Conservation (phyloP, 1,140 invertebrate genomes). For the Trachymyrmex septentrionalis region DNA sequence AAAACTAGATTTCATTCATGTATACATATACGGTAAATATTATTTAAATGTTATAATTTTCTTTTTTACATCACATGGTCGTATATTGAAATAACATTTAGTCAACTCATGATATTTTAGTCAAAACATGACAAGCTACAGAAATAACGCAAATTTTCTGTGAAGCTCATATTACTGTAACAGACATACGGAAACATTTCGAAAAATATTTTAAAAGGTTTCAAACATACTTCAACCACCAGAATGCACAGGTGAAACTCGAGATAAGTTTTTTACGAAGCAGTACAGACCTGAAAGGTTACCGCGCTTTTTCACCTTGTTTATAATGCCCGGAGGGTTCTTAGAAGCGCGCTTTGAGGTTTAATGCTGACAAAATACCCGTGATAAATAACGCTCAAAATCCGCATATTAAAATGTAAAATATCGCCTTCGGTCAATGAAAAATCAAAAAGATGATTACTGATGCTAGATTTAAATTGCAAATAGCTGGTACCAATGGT, state of each 20-base stretch:
- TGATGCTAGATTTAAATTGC: constrained; percentile 66
- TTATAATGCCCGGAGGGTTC: constrained; percentile 1
- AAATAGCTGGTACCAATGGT: constrained; percentile 28
- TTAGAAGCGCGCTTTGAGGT: constrained; percentile 23
- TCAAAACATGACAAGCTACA: neutral
- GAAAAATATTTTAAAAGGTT: constrained; percentile 41
- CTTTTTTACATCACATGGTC: neutral
- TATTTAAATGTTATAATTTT: neutral
- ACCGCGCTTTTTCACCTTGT: constrained; percentile 30
- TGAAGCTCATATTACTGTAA: neutral
- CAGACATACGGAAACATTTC: neutral
- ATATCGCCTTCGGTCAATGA: constrained; percentile 9
- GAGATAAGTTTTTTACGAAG: neutral
- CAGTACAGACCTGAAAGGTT: constrained; percentile 5
- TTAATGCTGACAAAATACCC: constrained; percentile 62
- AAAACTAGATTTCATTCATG: neutral
- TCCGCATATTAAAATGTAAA: constrained; percentile 30
- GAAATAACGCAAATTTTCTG: neutral
- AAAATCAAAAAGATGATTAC: constrained; percentile 60
- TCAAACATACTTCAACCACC: neutral
- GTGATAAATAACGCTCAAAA: constrained; percentile 37
- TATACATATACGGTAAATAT: neutral
- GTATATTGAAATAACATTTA: constrained; percentile 14
- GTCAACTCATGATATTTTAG: neutral
- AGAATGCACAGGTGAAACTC: constrained; percentile 13